phyloP scores from a whole-genome alignment of 2,888 invertebrate species.

The Nowickia ferox region DNA sequence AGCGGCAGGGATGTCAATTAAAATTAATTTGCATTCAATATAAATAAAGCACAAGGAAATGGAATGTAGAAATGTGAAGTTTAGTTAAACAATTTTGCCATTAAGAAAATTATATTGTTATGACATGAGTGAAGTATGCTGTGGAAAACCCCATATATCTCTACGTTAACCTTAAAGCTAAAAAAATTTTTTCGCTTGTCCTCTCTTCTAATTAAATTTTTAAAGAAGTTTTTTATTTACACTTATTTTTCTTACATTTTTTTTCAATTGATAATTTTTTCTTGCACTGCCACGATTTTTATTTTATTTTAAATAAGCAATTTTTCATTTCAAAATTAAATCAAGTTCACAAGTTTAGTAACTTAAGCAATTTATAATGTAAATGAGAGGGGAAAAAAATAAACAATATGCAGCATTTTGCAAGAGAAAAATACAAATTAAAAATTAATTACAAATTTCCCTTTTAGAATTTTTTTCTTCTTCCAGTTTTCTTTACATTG shows the following conservation, averaged over 20 bases:
- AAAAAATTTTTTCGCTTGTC: too few species aligned
- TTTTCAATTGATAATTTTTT: background rate
- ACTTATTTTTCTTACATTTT: background rate
- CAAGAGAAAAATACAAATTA: constrained; percentile 32
- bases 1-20: constrained; percentile 7
- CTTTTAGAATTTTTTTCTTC: background rate
- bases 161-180: too few species aligned
- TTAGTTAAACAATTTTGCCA: too few species aligned
- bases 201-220: too few species aligned
- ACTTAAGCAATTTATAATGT: constrained; percentile 37
- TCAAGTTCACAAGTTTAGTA: constrained; percentile 60
- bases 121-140: too few species aligned
- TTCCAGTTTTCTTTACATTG: background rate
- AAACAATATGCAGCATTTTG: background rate
- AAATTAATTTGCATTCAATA: background rate
- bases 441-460: constrained; percentile 36
- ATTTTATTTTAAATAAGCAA: background rate
- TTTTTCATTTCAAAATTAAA: constrained; percentile 41
- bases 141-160: too few species aligned
- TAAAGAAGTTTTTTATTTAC: too few species aligned
- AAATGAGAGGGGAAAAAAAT: constrained; percentile 3
- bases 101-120: too few species aligned
- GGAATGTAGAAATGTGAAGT: too few species aligned
- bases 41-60: too few species aligned
- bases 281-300: background rate